phyloP scores from a whole-genome alignment of 2,113 vertebrate species.

The zebrafish (Danio rerio) region DNA sequence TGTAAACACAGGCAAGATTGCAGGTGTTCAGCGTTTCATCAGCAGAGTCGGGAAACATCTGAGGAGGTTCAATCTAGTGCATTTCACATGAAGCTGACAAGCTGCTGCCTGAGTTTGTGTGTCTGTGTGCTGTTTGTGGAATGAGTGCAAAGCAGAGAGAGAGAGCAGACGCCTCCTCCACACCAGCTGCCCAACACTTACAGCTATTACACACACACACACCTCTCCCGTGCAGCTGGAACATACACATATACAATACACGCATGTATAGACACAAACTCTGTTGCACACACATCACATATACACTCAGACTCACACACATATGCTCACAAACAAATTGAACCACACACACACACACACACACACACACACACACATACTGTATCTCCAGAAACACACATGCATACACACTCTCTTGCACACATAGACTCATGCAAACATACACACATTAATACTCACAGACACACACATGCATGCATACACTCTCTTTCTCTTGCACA shows the following conservation, averaged over 20 bases:
- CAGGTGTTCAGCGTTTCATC: not conserved
- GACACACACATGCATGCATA: too few relatives aligned
- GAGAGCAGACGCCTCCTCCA: conserved; percentile 35
- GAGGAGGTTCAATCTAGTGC: not conserved
- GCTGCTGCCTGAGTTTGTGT: conserved; percentile 1
- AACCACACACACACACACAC: conserved; percentile 11
- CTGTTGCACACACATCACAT: too few relatives aligned
- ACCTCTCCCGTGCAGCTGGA: conserved; percentile 45
- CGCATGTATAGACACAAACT: too few relatives aligned
- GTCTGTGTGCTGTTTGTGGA: conserved; percentile 12
- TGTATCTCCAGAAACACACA: too few relatives aligned
- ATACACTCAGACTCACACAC: too few relatives aligned
- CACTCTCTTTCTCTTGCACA: too few relatives aligned
- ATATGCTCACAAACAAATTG: too few relatives aligned
- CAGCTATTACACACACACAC: conserved; percentile 47
- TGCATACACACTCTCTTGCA: too few relatives aligned
- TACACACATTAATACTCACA: too few relatives aligned
- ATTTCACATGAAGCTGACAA: not conserved
- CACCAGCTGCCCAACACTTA: conserved; percentile 56
- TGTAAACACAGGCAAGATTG: too few relatives aligned
- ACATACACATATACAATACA: not conserved
- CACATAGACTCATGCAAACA: too few relatives aligned
- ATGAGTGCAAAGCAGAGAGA: conserved; percentile 17
- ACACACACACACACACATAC: not conserved
- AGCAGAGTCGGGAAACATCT: conserved; percentile 6